These are phyloP conservation scores for Polymixis lichenea DNA, from an alignment of 2,888 invertebrate species.

Conservation along the genomic window DNA sequence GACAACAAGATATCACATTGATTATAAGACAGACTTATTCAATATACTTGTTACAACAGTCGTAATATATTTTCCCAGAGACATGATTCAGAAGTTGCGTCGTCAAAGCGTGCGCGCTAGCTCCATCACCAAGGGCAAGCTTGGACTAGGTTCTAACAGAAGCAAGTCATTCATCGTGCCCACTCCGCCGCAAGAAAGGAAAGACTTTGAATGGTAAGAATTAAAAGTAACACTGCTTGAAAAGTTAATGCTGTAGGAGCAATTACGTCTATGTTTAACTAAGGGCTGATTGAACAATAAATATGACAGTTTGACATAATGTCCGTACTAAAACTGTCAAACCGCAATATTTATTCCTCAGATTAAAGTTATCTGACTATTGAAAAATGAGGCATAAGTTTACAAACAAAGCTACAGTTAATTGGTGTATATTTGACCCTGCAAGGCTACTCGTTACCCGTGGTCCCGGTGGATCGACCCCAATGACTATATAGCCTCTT, in stretches of 20 bases:
- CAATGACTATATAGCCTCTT: too few species aligned
- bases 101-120: conserved; percentile 95
- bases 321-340: too few species aligned
- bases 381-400: too few species aligned
- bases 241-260: background rate
- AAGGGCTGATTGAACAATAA: too few species aligned
- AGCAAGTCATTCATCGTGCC: conserved; percentile 94
- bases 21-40: background rate
- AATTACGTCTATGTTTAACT: too few species aligned
- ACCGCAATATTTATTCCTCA: too few species aligned
- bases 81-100: conserved; percentile 97
- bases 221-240: background rate
- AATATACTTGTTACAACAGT: background rate
- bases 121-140: conserved; percentile 94
- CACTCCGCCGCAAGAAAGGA: conserved; percentile 68
- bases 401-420: too few species aligned
- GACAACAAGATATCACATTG: background rate
- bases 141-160: conserved; percentile 93
- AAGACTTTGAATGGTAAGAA: conserved; percentile 83
- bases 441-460: too few species aligned
- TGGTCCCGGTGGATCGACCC: too few species aligned
- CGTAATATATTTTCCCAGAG: conserved; percentile 85
- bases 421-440: too few species aligned
- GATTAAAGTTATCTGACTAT: too few species aligned
- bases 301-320: too few species aligned